Conservation (phyloP, 2,888 invertebrate genomes). For the Embidobia sp. region DNA sequence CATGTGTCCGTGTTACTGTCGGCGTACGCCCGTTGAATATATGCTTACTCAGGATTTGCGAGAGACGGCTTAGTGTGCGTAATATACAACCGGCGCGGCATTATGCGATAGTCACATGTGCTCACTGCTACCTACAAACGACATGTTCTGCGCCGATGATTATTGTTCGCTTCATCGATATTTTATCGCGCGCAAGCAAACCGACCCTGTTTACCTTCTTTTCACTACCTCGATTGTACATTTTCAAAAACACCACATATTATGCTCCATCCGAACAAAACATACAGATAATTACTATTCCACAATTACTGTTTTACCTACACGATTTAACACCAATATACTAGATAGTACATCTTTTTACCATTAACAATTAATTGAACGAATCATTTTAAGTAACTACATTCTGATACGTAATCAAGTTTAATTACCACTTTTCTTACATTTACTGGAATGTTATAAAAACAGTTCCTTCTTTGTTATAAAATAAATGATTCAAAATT, state of each 20-base stretch:
- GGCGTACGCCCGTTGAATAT: constrained; percentile 39
- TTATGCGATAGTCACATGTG: constrained; percentile 47
- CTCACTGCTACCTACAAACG: constrained; percentile 23
- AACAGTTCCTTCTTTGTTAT: too few relatives aligned
- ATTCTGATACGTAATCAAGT: too few relatives aligned
- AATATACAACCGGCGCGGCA: constrained; percentile 37
- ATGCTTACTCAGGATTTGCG: constrained; percentile 48
- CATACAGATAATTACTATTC: neutral
- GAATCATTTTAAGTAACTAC: too few relatives aligned
- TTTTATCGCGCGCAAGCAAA: constrained; percentile 35
- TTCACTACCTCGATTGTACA: constrained; percentile 13
- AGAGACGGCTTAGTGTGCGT: constrained; percentile 35
- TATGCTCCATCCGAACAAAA: too few relatives aligned
- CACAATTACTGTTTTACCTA: too few relatives aligned
- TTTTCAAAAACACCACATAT: too few relatives aligned
- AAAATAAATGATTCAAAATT: too few relatives aligned
- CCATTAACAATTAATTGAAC: too few relatives aligned
- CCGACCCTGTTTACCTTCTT: constrained; percentile 20
- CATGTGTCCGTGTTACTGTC: constrained; percentile 36
- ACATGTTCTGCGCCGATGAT: constrained; percentile 43
- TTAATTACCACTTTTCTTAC: too few relatives aligned
- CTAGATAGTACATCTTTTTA: too few relatives aligned
- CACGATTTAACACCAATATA: too few relatives aligned
- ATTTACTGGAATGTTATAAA: too few relatives aligned
- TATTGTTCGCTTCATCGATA: constrained; percentile 53